Percentiles rank a stretch among this genome's conserved stretches.
Evolutionary conservation across 2,113 vertebrate species (phyloP).

Genomic region (Dromiciops gliroides): DNA sequence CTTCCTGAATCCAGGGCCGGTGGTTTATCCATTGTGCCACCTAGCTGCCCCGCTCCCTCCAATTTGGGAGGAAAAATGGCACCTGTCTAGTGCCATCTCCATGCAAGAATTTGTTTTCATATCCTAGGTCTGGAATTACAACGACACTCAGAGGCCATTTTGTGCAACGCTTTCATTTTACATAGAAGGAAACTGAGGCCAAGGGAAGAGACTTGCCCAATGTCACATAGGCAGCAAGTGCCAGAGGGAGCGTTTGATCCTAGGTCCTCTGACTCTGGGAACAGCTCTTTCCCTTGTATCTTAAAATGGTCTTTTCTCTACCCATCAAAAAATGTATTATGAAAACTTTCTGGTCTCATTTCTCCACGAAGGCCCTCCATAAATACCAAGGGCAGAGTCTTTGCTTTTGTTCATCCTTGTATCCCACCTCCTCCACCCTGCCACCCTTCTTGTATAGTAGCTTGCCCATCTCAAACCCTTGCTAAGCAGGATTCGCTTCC

Average conservation of each 20-base stretch:
- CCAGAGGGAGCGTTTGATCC: background rate
- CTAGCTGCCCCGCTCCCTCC: too few species aligned
- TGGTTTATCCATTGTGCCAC: too few species aligned
- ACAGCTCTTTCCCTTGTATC: too few species aligned
- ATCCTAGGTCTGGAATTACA: background rate
- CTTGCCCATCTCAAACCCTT: background rate
- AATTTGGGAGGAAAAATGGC: constrained; percentile 33
- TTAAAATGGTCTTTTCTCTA: too few species aligned
- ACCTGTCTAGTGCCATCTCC: constrained; percentile 12
- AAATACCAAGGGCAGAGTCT: background rate
- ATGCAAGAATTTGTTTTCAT: constrained; percentile 34
- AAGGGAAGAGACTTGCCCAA: background rate
- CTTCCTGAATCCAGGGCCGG: too few species aligned
- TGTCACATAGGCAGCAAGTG: background rate
- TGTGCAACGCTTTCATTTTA: background rate
- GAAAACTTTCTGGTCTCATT: background rate
- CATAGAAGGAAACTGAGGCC: background rate
- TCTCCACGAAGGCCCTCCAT: background rate
- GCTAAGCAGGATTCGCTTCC: background rate
- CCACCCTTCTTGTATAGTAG: background rate
- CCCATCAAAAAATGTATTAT: background rate
- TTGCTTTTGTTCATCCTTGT: background rate
- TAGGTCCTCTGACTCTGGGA: background rate
- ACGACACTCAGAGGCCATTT: background rate
- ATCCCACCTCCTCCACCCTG: too few species aligned